Percentiles rank a stretch among this genome's conserved stretches.
Conservation (phyloP, 2,113 vertebrate genomes). For the Haplotaxodon microlepis region DNA sequence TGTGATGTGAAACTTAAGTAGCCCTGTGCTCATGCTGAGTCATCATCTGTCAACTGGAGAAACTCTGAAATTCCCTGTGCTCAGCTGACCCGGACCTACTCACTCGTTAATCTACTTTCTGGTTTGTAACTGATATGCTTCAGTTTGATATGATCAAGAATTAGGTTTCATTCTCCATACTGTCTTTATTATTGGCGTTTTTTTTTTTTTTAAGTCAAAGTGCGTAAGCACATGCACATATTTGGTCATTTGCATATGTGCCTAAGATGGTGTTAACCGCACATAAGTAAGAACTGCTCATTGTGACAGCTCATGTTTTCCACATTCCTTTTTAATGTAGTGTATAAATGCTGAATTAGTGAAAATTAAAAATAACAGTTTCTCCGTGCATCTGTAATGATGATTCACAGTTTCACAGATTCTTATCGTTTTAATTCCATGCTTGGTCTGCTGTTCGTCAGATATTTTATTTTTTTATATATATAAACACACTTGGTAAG, state of each 20-base stretch:
- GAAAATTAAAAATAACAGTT: slow-evolving; percentile 13
- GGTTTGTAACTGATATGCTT: not conserved
- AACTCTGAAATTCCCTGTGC: not conserved
- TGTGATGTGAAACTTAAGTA: not conserved
- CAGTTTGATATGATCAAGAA: not conserved
- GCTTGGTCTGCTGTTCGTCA: not conserved
- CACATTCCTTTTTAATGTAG: not conserved
- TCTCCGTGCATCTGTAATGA: not conserved
- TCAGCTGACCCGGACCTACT: not conserved
- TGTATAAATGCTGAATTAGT: slow-evolving; percentile 13
- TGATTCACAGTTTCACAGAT: slow-evolving; percentile 4
- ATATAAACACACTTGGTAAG: not conserved
- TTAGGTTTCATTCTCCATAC: not conserved
- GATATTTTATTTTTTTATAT: fast-evolving
- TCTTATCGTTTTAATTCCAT: not conserved
- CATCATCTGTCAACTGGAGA: not conserved
- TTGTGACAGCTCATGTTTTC: slow-evolving; percentile 31
- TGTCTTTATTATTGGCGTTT: not conserved
- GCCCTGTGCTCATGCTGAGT: not conserved
- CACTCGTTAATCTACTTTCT: not conserved
- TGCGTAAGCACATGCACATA: slow-evolving; percentile 2
- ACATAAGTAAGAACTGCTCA: slow-evolving; percentile 4
- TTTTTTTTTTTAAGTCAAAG: not conserved
- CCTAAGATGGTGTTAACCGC: slow-evolving; percentile 38
- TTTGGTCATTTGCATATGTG: not conserved